Conservation (phyloP, 2,797 vertebrate genomes). For the Percopsis omiscomaycus region DNA sequence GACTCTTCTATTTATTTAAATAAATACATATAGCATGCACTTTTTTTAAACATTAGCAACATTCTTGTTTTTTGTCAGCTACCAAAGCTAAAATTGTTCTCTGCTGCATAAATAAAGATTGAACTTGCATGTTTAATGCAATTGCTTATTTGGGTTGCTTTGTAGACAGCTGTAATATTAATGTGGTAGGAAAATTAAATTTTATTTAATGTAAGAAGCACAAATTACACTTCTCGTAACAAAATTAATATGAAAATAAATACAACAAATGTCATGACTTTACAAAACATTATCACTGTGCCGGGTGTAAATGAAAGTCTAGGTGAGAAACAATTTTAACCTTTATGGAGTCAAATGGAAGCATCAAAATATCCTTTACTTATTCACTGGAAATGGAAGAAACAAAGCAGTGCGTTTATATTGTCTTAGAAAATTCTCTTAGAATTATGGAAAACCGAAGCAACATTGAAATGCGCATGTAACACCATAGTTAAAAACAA, state of each 20-base stretch:
- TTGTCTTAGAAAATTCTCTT: constrained; percentile 63
- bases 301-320: constrained; percentile 18
- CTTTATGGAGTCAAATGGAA: constrained; percentile 43
- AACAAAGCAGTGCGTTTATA: constrained; percentile 28
- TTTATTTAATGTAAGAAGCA: constrained; percentile 4
- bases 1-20: constrained; percentile 47
- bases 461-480: constrained; percentile 7
- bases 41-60: constrained; percentile 50
- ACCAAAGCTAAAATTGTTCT: constrained; percentile 55
- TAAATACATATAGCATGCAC: constrained; percentile 34
- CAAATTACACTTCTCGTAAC: background rate
- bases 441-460: constrained; percentile 52
- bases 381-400: constrained; percentile 34
- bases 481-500: constrained; percentile 38
- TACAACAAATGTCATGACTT: constrained; percentile 18
- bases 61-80: constrained; percentile 29
- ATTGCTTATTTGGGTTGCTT: constrained; percentile 44
- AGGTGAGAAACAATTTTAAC: background rate
- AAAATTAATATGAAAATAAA: constrained; percentile 11
- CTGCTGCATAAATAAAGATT: constrained; percentile 27
- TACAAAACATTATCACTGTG: constrained; percentile 12
- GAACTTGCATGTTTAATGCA: constrained; percentile 59
- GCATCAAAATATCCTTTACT: constrained; percentile 64
- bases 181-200: constrained; percentile 13
- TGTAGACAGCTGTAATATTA: constrained; percentile 38